Conservation (phyloP, 1,140 invertebrate species). For the Bombus confusus region DNA sequence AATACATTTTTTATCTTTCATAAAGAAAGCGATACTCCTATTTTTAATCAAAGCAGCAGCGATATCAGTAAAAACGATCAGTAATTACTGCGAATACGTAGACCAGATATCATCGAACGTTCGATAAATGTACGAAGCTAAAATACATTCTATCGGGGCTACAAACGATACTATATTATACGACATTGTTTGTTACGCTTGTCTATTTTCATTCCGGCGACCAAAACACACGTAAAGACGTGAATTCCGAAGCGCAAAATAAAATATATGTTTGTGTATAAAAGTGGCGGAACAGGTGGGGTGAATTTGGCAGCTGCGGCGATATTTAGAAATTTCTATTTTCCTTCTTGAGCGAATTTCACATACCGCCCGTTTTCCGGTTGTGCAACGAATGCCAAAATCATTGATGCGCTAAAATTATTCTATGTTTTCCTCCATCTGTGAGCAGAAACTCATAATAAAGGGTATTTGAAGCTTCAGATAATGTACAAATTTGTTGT, state of each 20-base stretch:
- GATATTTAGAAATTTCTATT: constrained; percentile 25
- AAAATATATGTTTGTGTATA: constrained; percentile 2
- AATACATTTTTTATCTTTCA: neutral
- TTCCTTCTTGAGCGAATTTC: constrained; percentile 31
- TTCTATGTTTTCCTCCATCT: neutral
- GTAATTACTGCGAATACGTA: neutral
- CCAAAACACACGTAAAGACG: neutral
- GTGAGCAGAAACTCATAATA: no score
- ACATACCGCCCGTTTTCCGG: constrained; percentile 10
- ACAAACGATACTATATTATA: neutral
- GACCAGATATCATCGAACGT: neutral
- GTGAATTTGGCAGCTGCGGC: constrained; percentile 39
- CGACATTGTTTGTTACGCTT: neutral
- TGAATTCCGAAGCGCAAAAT: constrained; percentile 4
- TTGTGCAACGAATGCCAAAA: constrained; percentile 10
- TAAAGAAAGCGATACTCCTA: neutral
- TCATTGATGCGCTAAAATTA: neutral
- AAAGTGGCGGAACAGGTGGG: neutral
- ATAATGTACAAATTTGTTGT: neutral
- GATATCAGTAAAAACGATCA: neutral
- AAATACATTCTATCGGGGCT: neutral
- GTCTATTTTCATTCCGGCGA: constrained; percentile 2
- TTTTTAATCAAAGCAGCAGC: neutral
- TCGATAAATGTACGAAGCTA: neutral
- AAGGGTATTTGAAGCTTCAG: neutral